phyloP scores from a whole-genome alignment of 2,797 vertebrate species.

The Malacoraja senta region DNA sequence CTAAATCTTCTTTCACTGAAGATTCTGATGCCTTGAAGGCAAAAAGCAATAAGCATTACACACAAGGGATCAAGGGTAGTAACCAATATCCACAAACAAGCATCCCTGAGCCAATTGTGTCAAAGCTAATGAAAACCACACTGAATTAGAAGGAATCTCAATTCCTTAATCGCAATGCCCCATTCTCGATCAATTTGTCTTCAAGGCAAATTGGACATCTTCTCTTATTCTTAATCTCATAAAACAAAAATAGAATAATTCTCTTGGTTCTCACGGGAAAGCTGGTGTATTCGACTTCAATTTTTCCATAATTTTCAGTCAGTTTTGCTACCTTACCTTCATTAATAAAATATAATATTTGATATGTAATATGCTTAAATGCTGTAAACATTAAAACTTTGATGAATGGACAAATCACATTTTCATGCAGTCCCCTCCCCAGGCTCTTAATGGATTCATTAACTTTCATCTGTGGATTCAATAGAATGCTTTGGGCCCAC shows the following conservation, averaged over 20 bases:
- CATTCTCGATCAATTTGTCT: neutral
- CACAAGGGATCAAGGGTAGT: neutral
- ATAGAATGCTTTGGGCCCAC: no score
- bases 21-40: constrained; percentile 24
- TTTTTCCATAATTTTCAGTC: neutral
- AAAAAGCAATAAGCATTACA: neutral
- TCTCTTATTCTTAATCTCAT: neutral
- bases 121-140: constrained; percentile 14
- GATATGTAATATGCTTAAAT: neutral
- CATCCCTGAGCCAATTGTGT: constrained; percentile 4
- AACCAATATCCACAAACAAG: neutral
- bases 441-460: neutral
- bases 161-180: neutral
- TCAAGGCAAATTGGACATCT: constrained; percentile 2
- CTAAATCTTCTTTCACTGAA: neutral
- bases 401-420: neutral
- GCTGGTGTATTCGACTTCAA: neutral
- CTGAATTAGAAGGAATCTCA: neutral
- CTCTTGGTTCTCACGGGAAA: neutral
- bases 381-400: neutral
- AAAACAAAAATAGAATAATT: neutral
- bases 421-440: neutral
- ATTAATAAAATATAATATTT: neutral
- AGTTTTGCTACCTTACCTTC: neutral
- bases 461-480: neutral